Conservation (phyloP, 2,888 invertebrate genomes). For the Chrysolina oricalcia region DNA sequence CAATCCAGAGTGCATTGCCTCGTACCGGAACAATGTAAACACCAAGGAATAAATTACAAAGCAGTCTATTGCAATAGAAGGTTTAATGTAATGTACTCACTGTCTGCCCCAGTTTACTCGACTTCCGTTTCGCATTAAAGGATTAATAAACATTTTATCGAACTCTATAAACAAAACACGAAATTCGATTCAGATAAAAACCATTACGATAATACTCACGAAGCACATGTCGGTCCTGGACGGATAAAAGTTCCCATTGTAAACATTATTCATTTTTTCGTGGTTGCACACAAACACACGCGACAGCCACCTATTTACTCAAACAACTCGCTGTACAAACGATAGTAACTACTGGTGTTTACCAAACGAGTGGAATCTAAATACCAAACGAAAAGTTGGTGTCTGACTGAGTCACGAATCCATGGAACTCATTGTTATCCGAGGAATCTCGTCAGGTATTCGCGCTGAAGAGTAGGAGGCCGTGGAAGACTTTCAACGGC, state of each 20-base stretch:
- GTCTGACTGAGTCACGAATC: conserved; percentile 49
- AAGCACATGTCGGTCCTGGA: conserved; percentile 63
- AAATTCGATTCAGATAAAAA: neutral
- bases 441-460: conserved; percentile 51
- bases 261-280: conserved; percentile 64
- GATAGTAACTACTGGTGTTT: conserved; percentile 39
- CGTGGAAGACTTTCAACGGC: conserved; percentile 19
- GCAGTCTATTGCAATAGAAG: neutral
- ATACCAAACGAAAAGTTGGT: conserved; percentile 50
- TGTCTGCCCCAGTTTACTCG: conserved; percentile 17
- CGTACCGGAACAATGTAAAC: neutral
- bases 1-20: conserved; percentile 16
- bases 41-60: neutral
- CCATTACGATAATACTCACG: conserved; percentile 59
- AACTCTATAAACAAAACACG: conserved; percentile 11
- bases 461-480: conserved; percentile 50
- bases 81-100: conserved; percentile 8
- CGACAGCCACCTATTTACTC: conserved; percentile 5
- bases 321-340: conserved; percentile 34
- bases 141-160: conserved; percentile 20
- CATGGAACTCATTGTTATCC: conserved; percentile 40
- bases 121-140: conserved; percentile 24
- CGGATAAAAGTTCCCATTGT: conserved; percentile 60
- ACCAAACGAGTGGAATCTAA: conserved; percentile 35
- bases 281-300: conserved; percentile 44